A percentile compares a stretch with the other conserved stretches of the same genome.
These are phyloP conservation scores for Cyclopterus lumpus DNA, from an alignment of 2,797 vertebrate genomes.

Conservation along the genomic window DNA sequence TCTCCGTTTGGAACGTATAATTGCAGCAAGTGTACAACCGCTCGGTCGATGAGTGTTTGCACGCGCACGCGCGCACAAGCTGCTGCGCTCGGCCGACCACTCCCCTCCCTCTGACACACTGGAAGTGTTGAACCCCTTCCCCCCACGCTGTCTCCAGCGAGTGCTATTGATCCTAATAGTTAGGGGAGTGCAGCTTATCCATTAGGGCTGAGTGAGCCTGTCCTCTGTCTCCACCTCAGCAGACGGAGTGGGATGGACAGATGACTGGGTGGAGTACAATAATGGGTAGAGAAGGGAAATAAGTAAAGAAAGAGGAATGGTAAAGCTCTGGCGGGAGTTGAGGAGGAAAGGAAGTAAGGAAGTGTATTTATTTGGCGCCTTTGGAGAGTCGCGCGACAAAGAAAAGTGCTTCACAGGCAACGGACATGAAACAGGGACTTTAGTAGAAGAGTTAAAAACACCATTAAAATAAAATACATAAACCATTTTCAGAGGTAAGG, in stretches of 20 bases:
- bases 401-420: background rate
- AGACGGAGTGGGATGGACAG: conserved; percentile 30
- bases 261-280: conserved; percentile 11
- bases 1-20: background rate
- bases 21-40: background rate
- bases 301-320: background rate
- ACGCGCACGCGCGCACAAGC: conserved; percentile 6
- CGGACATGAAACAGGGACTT: background rate
- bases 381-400: background rate
- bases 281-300: background rate
- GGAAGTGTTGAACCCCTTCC: conserved; percentile 52
- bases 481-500: background rate
- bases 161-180: conserved; percentile 65
- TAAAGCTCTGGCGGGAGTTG: background rate
- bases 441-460: background rate
- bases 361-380: background rate
- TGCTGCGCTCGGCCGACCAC: conserved; percentile 36
- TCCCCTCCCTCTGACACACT: conserved; percentile 48
- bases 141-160: conserved; percentile 31
- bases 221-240: conserved; percentile 39
- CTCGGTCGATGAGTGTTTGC: conserved; percentile 22
- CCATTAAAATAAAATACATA: background rate
- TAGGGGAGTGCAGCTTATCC: conserved; percentile 52
- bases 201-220: conserved; percentile 61
- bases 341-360: background rate